Conservation (phyloP, 2,888 invertebrate genomes). For the Eudasyphora cyanicolor region DNA sequence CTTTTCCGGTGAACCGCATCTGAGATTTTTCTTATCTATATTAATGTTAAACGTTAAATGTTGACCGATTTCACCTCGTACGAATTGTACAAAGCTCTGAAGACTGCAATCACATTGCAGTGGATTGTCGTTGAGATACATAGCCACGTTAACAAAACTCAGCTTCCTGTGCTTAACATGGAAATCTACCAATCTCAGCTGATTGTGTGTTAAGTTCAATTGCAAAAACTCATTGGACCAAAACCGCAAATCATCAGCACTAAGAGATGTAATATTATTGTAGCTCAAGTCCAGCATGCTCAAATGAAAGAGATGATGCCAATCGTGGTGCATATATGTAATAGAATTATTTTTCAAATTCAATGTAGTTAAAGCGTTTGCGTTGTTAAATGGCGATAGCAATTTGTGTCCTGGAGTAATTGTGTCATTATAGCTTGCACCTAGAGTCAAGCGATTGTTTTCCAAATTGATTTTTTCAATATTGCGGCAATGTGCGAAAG, state of each 20-base stretch:
- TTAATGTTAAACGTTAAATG: constrained; percentile 77
- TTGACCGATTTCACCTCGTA: constrained; percentile 79
- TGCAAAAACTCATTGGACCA: constrained; percentile 74
- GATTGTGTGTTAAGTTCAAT: constrained; percentile 82
- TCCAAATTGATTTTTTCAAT: constrained; percentile 81
- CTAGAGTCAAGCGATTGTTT: constrained; percentile 81
- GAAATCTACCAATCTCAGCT: constrained; percentile 80
- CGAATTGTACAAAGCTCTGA: constrained; percentile 81
- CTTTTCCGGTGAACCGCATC: constrained; percentile 78
- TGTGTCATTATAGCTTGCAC: no score
- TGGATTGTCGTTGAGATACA: constrained; percentile 83
- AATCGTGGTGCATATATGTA: constrained; percentile 83
- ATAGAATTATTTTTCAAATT: constrained; percentile 85
- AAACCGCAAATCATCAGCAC: constrained; percentile 77
- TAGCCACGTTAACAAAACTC: constrained; percentile 73
- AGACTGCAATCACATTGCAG: constrained; percentile 83
- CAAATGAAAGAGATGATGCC: constrained; percentile 83
- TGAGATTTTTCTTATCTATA: constrained; percentile 79
- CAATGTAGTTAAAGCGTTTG: constrained; percentile 82
- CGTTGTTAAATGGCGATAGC: constrained; percentile 83
- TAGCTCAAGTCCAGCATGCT: constrained; percentile 84
- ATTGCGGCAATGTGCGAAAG: constrained; percentile 82
- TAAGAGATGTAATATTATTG: constrained; percentile 82
- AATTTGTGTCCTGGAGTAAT: constrained; percentile 67
- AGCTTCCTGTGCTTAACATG: constrained; percentile 62